Percentiles rank a stretch among this genome's conserved stretches.
Evolutionary conservation across 2,888 invertebrate species (phyloP).

Genomic region (Athripsodes cinereus): DNA sequence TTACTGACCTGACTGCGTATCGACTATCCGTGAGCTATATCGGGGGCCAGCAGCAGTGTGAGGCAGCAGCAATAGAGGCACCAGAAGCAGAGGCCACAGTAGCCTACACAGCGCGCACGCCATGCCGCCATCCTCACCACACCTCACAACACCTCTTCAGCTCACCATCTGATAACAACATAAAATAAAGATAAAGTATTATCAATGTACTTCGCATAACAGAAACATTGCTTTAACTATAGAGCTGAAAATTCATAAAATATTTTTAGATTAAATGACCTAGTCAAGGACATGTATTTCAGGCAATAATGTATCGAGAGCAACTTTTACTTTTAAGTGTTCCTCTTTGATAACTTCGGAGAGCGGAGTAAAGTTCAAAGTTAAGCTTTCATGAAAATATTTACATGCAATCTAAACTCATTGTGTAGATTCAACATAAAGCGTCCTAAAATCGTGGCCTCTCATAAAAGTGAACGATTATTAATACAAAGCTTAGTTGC

Average conservation of each 20-base stretch:
- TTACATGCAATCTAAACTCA: background rate
- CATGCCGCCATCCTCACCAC: slow-evolving; percentile 28
- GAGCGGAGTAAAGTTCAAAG: background rate
- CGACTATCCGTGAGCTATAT: slow-evolving; percentile 74
- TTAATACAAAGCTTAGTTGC: background rate
- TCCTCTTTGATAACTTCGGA: too few species aligned
- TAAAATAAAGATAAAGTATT: too few species aligned
- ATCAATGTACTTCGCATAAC: too few species aligned
- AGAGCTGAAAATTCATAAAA: too few species aligned
- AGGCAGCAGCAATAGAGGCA: slow-evolving; percentile 12
- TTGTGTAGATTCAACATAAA: background rate
- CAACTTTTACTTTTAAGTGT: too few species aligned
- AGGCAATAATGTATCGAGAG: too few species aligned
- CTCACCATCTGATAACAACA: slow-evolving; percentile 20
- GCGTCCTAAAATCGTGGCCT: background rate
- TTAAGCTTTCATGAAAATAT: background rate
- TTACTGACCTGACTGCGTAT: slow-evolving; percentile 61
- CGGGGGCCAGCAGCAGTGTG: slow-evolving; percentile 52
- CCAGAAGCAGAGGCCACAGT: slow-evolving; percentile 15
- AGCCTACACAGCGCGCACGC: slow-evolving; percentile 24
- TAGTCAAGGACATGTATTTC: background rate
- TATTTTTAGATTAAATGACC: background rate
- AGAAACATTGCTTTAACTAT: too few species aligned
- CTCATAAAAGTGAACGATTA: slow-evolving; percentile 16
- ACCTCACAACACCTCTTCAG: slow-evolving; percentile 23